Evolutionary conservation across 1,140 invertebrate genomes (phyloP).

Genomic region (Aphaenogaster ashmeadi): DNA sequence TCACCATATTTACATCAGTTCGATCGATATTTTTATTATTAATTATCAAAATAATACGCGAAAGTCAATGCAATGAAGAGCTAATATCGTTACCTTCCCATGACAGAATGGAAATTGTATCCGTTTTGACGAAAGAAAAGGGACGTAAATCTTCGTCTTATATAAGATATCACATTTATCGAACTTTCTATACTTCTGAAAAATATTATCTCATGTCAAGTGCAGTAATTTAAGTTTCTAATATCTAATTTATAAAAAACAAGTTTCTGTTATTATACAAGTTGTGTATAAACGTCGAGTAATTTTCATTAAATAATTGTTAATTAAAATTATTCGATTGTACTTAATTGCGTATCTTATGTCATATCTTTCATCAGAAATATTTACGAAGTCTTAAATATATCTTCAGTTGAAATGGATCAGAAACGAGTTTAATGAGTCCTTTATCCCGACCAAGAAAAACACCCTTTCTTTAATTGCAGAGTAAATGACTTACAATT

Average conservation of each 20-base stretch:
- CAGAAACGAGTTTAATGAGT: conserved; percentile 10
- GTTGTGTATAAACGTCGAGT: background rate
- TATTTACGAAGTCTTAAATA: background rate
- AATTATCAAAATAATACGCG: background rate
- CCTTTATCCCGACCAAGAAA: conserved; percentile 67
- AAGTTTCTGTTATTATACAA: background rate
- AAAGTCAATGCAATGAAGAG: background rate
- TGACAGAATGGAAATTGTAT: background rate
- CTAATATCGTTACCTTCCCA: background rate
- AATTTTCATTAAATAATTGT: conserved; percentile 1
- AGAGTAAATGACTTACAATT: conserved; percentile 53
- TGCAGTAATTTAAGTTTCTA: background rate
- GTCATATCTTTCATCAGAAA: background rate
- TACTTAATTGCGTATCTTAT: background rate
- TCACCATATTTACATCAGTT: background rate
- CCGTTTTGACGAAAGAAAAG: background rate
- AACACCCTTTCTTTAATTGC: conserved; percentile 55
- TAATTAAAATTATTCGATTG: background rate
- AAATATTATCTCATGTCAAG: background rate
- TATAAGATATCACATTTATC: background rate
- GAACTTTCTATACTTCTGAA: background rate
- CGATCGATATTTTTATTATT: background rate
- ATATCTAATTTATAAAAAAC: conserved; percentile 11
- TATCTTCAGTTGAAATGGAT: background rate
- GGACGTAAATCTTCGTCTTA: background rate